Base-by-base conservation (phyloP, 2,113 vertebrate species). In the Chaetura pelagica region DNA sequence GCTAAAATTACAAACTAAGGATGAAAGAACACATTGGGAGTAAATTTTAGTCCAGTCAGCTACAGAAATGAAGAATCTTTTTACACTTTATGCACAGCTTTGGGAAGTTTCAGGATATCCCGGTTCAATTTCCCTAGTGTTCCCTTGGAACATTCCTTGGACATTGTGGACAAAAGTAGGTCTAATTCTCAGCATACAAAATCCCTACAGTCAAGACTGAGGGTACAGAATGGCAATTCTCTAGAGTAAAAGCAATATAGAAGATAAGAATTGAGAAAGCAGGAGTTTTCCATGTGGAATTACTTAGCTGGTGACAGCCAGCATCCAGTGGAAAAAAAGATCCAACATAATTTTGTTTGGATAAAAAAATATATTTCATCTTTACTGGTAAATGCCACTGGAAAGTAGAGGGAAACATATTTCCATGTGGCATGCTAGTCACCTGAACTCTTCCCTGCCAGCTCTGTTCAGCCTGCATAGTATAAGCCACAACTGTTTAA, bases 1-100 rank as follows among this genome's bases (percentile, higher is more conserved):
- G 94, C 97, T 98, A 98, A 98, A 98, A 98, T 81, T 68, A 82
- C 54, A 83, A 87, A 52, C n/a, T 68, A 69, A 88, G 72, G 49
- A 71, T 62, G 15, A 78, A 55, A 90, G 48, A 91, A 27, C 78
- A 90, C 27, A 38, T 26, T 24, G 44, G 64, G 51, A 69, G 29
- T 55, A 83, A 88, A 89, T 72, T 80, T 64, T 46, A 93, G 78
- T 35, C 48, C 72, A 68, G 32, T 42, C 57, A 93, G 13, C 44
- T 74, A 16, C 16, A 27, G 40, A 32, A 75, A 61, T 55, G 77
- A 74, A 67, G 61, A 90, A 63, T 21, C n/a, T 93, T 89, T 72
- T 24, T 64, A 40, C 26, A 52, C 1, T 1, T 55, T 11, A 32
- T 73, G 17, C 2, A 4, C 3, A 1, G 58, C 40, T 77, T 34